These are phyloP conservation scores for Cataglyphis rosenhaueri DNA, from an alignment of 2,888 invertebrate genomes.

Conservation along the genomic window DNA sequence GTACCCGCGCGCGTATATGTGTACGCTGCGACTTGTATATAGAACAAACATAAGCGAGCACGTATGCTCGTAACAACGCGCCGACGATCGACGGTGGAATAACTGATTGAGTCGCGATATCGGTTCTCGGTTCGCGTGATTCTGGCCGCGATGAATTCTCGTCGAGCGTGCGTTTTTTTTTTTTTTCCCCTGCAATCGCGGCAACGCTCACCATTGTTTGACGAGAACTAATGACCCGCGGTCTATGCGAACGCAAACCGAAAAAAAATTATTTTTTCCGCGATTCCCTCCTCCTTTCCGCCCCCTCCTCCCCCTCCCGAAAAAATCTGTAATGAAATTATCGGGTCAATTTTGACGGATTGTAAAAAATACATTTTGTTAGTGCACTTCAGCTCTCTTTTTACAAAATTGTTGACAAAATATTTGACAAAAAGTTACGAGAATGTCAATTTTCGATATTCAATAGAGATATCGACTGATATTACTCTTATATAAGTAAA, in stretches of 20 bases:
- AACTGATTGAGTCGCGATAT: conserved; percentile 63
- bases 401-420: background rate
- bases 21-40: background rate
- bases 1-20: background rate
- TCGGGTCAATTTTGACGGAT: conserved; percentile 10
- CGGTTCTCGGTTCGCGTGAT: conserved; percentile 40
- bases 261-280: background rate
- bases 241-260: conserved; percentile 36
- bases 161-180: conserved; percentile 30
- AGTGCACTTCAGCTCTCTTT: background rate
- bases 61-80: conserved; percentile 60
- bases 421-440: background rate
- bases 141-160: conserved; percentile 42
- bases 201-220: conserved; percentile 36
- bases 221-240: conserved; percentile 43
- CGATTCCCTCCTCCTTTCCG: background rate
- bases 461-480: background rate
- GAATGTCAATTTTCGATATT: background rate
- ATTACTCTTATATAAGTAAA: background rate
- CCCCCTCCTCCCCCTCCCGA: background rate
- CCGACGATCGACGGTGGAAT: conserved; percentile 68
- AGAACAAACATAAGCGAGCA: conserved; percentile 35
- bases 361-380: background rate
- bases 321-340: conserved; percentile 39
- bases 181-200: conserved; percentile 23